A percentile compares a stretch with the other conserved stretches of the same genome.
Evolutionary conservation across 2,113 vertebrate genomes (phyloP).

Genomic region (Caracal caracal): DNA sequence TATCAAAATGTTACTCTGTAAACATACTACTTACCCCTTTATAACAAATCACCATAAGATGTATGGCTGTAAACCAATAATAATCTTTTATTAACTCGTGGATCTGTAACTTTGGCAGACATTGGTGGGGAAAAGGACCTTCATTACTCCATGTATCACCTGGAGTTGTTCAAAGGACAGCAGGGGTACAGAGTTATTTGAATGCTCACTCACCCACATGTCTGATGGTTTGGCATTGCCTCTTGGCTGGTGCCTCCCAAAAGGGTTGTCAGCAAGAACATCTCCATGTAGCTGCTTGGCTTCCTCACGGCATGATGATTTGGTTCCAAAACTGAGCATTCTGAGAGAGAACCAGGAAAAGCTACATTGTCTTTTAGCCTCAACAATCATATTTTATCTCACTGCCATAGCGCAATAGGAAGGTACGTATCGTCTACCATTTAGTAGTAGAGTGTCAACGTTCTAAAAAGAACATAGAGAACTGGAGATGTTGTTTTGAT

Average conservation of each 20-base stretch:
- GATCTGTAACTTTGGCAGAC: neutral
- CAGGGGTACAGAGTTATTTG: neutral
- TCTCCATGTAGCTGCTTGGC: neutral
- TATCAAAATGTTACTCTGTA: neutral
- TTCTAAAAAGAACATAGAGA: neutral
- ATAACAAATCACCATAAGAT: neutral
- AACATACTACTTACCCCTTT: neutral
- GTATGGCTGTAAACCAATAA: neutral
- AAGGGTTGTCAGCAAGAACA: neutral
- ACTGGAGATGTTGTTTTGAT: fast-evolving
- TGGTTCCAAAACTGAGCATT: neutral
- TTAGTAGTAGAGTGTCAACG: neutral
- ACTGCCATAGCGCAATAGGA: neutral
- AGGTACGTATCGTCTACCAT: neutral
- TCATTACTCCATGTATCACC: neutral
- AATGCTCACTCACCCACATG: neutral
- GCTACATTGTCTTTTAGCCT: neutral
- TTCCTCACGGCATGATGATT: neutral
- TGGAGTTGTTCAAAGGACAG: neutral
- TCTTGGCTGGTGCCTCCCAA: neutral
- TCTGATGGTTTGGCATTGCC: neutral
- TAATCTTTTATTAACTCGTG: neutral
- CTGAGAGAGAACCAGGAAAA: neutral
- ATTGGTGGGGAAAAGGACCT: neutral
- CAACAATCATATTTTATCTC: neutral